Conservation (phyloP, 2,113 vertebrate genomes). For the Psittacus erithacus region DNA sequence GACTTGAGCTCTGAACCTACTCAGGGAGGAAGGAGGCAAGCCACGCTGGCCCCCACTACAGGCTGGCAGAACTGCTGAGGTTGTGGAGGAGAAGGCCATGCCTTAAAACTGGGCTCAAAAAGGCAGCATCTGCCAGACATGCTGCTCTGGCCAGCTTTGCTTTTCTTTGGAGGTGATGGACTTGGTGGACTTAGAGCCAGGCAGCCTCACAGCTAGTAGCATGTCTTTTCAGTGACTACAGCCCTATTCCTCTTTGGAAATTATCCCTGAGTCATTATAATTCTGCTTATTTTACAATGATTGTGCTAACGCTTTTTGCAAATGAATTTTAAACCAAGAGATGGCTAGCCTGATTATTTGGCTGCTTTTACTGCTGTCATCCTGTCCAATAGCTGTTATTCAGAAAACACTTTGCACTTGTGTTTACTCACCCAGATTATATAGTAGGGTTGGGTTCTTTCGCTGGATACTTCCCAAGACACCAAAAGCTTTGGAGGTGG, state of each 20-base stretch:
- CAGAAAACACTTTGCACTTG: constrained; percentile 28
- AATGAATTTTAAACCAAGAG: constrained; percentile 53
- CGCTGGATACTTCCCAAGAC: constrained; percentile 34
- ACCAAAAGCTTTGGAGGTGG: constrained; percentile 47
- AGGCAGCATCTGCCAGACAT: neutral
- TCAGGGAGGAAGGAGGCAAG: neutral
- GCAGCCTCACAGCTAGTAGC: neutral
- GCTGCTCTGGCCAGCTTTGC: neutral
- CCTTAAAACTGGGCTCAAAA: neutral
- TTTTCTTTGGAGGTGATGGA: neutral
- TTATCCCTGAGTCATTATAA: neutral
- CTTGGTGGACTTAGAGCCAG: neutral
- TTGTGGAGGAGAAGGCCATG: neutral
- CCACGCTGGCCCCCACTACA: neutral
- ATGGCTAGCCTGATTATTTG: constrained; percentile 57
- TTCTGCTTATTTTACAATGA: constrained; percentile 52
- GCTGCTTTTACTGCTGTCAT: constrained; percentile 35
- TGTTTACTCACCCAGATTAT: constrained; percentile 57
- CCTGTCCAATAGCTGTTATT: constrained; percentile 19
- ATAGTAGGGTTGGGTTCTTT: constrained; percentile 5
- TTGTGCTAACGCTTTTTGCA: constrained; percentile 55
- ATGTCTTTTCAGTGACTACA: neutral
- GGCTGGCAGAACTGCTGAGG: neutral
- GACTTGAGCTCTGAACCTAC: neutral
- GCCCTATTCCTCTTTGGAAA: constrained; percentile 39